Base-by-base conservation (phyloP, 2,797 vertebrate species). In the Typhlichthys subterraneus region DNA sequence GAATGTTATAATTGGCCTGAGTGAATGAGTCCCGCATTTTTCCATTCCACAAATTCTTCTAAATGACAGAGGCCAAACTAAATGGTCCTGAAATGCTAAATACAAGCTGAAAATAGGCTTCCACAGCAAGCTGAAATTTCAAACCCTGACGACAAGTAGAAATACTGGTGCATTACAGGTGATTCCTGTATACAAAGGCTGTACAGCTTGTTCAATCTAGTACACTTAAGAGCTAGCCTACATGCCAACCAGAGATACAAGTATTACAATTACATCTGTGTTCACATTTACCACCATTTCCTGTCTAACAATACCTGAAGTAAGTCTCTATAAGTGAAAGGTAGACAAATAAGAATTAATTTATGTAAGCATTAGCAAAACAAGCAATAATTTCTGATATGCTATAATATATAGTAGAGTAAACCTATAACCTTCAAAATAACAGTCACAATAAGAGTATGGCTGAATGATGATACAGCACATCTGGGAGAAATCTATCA, bases 261-360 rank as follows among this genome's bases (percentile, higher is more conserved):
- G 67, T 50, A 49, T n/a, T 48, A 86, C 77, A 87, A 82, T 74
- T 58, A 65, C 15, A 52, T 70, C 73, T 85, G 79, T 85, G 80
- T 83, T 76, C 46, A 29, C 52, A 29, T 58, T 45, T 7, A 51
- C 23, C 23, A 48, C 57, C 69, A 53, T 61, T 69, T 72, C 68
- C 45, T 79, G 67, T 73, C 66, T 61, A 23, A 75, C 63, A 73
- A 63, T 63, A 74, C 79, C 72, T 82, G 63, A 62, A 55, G 71
- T 79, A 75, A 72, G 65, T 82, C 78, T 73, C 52, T 71, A 67
- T 13, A 76, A 65, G 57, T 71, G 66, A 77, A 67, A 72, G 72
- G 61, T 67, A 78, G 66, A 77, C 82, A 78, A 70, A 76, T 87
- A 85, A 69, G 79, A 59, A 80, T 79, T 4, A 48, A 62, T 59